Conservation (phyloP, 2,797 vertebrate genomes). For the Molossus alvarezi region DNA sequence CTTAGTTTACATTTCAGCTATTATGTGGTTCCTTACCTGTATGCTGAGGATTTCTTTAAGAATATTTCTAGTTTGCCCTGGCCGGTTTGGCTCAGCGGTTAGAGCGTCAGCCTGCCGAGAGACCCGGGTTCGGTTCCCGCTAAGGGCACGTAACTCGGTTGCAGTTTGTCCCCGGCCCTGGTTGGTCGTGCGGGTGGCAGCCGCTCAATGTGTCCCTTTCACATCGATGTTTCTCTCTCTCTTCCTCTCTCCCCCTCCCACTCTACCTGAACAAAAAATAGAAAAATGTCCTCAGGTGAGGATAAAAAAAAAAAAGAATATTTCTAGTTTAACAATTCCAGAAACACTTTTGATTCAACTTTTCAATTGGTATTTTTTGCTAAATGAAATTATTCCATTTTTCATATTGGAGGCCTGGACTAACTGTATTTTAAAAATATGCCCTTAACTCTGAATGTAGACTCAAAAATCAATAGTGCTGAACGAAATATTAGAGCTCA, state of each 20-base stretch:
- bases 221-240: too few relatives aligned
- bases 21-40: neutral
- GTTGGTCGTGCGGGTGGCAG: too few relatives aligned
- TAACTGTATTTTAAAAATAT: slow-evolving; percentile 51
- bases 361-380: slow-evolving; percentile 38
- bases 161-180: too few relatives aligned
- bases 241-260: too few relatives aligned
- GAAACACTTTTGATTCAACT: slow-evolving; percentile 51
- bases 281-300: too few relatives aligned
- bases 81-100: too few relatives aligned
- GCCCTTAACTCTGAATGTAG: neutral
- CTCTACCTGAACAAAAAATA: too few relatives aligned
- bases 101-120: too few relatives aligned
- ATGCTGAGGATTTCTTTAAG: slow-evolving; percentile 39
- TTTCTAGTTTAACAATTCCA: slow-evolving; percentile 67
- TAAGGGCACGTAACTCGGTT: too few relatives aligned
- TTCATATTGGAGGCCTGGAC: neutral
- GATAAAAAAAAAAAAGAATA: too few relatives aligned
- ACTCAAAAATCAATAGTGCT: slow-evolving; percentile 3
- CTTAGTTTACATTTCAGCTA: slow-evolving; percentile 46
- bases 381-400: slow-evolving; percentile 55
- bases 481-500: slow-evolving; percentile 1
- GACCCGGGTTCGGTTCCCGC: too few relatives aligned
- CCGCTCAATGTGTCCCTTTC: too few relatives aligned
- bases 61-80: slow-evolving; percentile 35